phyloP scores from a whole-genome alignment of 2,113 vertebrate genomes.

The Pterophyllum scalare region DNA sequence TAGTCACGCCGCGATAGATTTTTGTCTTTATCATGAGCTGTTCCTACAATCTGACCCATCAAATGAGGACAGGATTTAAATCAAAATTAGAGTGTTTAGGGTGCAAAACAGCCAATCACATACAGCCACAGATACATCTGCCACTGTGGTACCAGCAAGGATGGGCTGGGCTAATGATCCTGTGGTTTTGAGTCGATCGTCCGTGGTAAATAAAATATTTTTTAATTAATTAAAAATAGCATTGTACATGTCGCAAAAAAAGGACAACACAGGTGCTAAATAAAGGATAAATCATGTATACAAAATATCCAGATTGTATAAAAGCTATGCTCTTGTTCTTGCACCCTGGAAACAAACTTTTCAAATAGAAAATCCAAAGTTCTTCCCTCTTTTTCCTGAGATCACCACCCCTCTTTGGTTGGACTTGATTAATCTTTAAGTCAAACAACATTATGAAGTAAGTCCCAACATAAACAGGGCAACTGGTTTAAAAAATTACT shows the following conservation, averaged over 20 bases:
- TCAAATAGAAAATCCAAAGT: neutral
- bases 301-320: neutral
- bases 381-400: neutral
- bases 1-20: neutral
- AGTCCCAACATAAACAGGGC: neutral
- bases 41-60: neutral
- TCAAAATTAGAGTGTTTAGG: no score
- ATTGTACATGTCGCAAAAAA: neutral
- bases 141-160: neutral
- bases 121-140: neutral
- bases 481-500: neutral
- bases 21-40: accelerated
- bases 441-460: neutral
- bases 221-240: neutral
- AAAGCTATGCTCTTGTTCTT: neutral
- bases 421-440: neutral
- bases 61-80: neutral
- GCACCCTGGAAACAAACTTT: accelerated
- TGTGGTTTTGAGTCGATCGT: neutral
- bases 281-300: neutral
- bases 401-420: neutral
- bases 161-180: neutral
- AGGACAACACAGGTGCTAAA: neutral
- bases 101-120: neutral
- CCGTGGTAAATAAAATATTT: neutral